Evolutionary conservation across 1,140 invertebrate species (phyloP), one percentile per base, ranked within the genome.

Genomic region (Bathynomus jamesi): DNA sequence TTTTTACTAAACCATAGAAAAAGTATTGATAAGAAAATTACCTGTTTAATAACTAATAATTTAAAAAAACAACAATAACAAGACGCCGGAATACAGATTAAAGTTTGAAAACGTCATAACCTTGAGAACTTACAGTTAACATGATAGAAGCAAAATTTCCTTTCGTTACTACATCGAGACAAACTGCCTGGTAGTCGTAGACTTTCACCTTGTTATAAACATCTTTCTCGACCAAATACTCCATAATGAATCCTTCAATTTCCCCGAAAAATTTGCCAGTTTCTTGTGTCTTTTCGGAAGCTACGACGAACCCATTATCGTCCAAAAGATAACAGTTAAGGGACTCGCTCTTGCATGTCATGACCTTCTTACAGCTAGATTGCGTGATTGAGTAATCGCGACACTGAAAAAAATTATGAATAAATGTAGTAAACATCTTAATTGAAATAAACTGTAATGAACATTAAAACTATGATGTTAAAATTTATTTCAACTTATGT

Each of bases 191-290:
- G 82, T 95, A 93, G 80, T 96, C 93, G 76, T 90, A 90, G 0
- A 95, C 87, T 0, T 88, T 87, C 0, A 95, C 87, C 82, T 91
- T 91, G 78, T 88, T 91, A 81, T 94, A 96, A 74, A 96, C 94
- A 70, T 89, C 87, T 79, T 94, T 91, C 79, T 95, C 91, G 0
- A 96, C 92, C 28, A 96, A 82, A 0, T 91, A 93, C 80, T 95
- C 91, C 91, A 96, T 95, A 62, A 96, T 92, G 1, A 92, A 94
- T n/a, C 93, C 93, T 80, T 96, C 93, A 61, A 95, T 90, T 81
- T 95, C 92, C 0, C 94, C 94, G 79, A 96, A 96, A 82, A 96
- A 96, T 69, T 89, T 85, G 11, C 92, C 92, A 3, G 92, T 93
- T 79, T 95, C 90, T 65, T 91, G 87, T 29, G 86, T 84, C 72